Evolutionary conservation across 2,113 vertebrate genomes (phyloP), one percentile per base, ranked within the genome.

Genomic region (Protomyctophum bolini): DNA sequence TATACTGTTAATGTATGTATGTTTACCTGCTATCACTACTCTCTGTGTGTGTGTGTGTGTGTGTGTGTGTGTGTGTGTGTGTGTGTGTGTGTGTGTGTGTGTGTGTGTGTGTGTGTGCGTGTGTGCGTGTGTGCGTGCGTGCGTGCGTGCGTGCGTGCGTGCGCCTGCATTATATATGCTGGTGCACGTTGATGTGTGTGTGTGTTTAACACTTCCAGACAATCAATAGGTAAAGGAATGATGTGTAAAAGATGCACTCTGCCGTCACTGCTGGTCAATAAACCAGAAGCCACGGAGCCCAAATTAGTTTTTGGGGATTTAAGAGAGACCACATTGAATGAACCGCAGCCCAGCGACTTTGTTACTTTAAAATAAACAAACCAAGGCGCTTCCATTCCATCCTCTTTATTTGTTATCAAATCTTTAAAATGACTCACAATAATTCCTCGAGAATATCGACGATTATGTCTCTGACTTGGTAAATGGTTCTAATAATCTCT

Each of bases 191-290:
- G 33, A 41, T 2, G 58, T 60, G 51, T 52, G 64, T 61, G 72
- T 75, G 77, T 82, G 76, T 87, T 87, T 90, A 83, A 89, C 82
- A 80, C 78, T 72, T 73, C 72, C 70, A 83, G 79, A 82, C 75
- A 74, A 86, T 83, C 85, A 46, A 86, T 85, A 69, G 63, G 5
- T 69, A 73, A 68, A 81, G 60, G 73, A 86, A 77, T 71, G 57
- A 66, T 84, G 80, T 76, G 72, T 82, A 83, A 84, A 87, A 82
- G 79, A 84, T 88, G 79, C 72, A 85, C 80, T 86, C 74, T 41
- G 33, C 33, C 33, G 33, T 41, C 56, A 70, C 63, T 8, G 58
- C 77, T 58, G 66, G 77, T 88, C 88, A 87, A 87, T 90, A 86
- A 87, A 87, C 77, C 77, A 81, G 72, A 85, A 75, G 70, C 63